Percentiles rank a stretch among this genome's conserved stretches.
These are phyloP conservation scores for Panagrolaimus sp. DNA, from an alignment of 1,140 invertebrate genomes.

Conservation along the genomic window DNA sequence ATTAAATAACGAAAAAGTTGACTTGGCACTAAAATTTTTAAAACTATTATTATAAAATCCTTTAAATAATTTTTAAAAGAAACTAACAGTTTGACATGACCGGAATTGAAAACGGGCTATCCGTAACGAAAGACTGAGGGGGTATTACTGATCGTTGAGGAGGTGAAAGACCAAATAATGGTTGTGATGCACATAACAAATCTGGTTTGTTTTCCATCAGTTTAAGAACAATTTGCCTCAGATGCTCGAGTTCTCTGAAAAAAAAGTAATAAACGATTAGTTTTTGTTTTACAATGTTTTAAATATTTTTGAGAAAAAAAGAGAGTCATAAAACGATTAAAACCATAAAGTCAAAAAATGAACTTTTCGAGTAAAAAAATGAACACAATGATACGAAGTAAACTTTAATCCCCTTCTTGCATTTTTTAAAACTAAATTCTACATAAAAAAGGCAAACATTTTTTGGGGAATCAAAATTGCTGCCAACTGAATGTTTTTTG, in stretches of 20 bases:
- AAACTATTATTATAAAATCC: background rate
- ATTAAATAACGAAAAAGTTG: background rate
- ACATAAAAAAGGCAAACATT: no score
- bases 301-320: no score
- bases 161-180: slow-evolving; percentile 2
- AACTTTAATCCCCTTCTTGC: no score
- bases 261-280: background rate
- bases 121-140: background rate
- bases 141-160: slow-evolving; percentile 2
- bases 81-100: background rate
- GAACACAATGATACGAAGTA: no score
- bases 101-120: slow-evolving; percentile 3
- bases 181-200: slow-evolving; percentile 1
- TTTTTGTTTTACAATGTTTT: background rate
- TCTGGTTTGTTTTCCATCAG: slow-evolving; percentile 8
- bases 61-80: background rate
- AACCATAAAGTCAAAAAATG: no score
- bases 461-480: no score
- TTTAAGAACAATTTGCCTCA: background rate
- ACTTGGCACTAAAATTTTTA: background rate
- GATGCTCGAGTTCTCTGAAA: slow-evolving; percentile 8
- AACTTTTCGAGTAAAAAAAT: no score
- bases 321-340: no score
- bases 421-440: no score
- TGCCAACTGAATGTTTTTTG: no score